These are phyloP conservation scores for Chironomus riparius DNA, from an alignment of 2,888 invertebrate genomes.

Conservation along the genomic window DNA sequence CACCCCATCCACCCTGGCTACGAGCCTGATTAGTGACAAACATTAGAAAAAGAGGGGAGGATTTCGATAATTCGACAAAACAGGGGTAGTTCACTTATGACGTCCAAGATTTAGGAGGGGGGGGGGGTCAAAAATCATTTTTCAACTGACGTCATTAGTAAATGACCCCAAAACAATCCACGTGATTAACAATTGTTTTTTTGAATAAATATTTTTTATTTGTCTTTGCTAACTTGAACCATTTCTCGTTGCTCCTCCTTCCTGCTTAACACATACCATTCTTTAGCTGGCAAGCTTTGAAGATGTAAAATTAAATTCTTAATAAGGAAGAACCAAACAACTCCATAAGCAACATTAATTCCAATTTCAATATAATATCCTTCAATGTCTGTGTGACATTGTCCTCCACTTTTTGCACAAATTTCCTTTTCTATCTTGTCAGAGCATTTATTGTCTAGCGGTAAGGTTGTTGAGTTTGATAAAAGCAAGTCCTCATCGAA, in stretches of 20 bases:
- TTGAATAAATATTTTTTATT: neutral
- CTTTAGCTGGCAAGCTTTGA: conserved; percentile 58
- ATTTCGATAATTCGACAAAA: no score
- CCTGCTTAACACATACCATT: conserved; percentile 53
- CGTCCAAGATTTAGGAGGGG: no score
- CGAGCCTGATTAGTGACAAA: no score
- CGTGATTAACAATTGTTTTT: neutral
- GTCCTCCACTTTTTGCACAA: conserved; percentile 57
- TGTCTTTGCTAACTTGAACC: neutral
- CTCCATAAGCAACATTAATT: conserved; percentile 68
- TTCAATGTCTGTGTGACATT: conserved; percentile 59
- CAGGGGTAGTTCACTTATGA: no score
- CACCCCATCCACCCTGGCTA: no score
- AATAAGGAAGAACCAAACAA: conserved; percentile 74
- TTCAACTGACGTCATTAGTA: no score
- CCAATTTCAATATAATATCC: conserved; percentile 84
- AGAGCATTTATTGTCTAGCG: conserved; percentile 52
- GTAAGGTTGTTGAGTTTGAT: conserved; percentile 30
- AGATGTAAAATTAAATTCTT: conserved; percentile 58
- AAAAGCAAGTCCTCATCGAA: conserved; percentile 29
- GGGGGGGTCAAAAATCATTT: no score
- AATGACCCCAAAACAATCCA: no score
- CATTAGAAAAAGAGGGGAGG: no score
- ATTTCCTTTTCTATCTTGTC: conserved; percentile 51
- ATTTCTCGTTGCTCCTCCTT: neutral